Percentiles rank a stretch among this genome's conserved stretches.
These are phyloP conservation scores for Pachyramphus minor DNA, from an alignment of 2,113 vertebrate genomes.

Conservation along the genomic window DNA sequence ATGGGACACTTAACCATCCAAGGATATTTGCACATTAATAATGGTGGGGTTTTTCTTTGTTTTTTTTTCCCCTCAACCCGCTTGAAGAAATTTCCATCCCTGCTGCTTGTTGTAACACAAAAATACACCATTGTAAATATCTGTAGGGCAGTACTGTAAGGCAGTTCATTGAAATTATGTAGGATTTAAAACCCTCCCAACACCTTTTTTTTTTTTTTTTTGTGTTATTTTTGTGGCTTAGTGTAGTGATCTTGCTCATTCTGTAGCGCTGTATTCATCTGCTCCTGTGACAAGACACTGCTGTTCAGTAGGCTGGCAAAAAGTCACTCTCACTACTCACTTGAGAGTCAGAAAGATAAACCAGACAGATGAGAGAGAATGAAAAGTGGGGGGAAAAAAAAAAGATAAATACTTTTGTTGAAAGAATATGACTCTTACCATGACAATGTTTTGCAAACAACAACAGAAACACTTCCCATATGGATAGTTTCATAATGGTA, in stretches of 20 bases:
- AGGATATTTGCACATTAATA: background rate
- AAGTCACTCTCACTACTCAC: background rate
- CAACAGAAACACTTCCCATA: background rate
- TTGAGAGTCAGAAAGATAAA: background rate
- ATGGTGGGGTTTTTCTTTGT: background rate
- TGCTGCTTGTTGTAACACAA: background rate
- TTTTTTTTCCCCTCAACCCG: background rate
- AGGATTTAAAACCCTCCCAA: background rate
- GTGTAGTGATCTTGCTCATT: background rate
- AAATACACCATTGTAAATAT: background rate
- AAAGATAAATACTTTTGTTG: background rate
- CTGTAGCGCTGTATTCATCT: background rate
- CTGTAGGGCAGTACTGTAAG: background rate
- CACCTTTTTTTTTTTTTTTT: background rate
- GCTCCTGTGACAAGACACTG: background rate
- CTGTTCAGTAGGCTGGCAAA: background rate
- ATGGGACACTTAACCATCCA: background rate
- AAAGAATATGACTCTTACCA: background rate
- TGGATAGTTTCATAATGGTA: background rate
- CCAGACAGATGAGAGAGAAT: background rate
- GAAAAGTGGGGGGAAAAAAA: background rate
- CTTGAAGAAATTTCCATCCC: background rate
- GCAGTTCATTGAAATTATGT: background rate
- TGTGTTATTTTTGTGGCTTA: background rate
- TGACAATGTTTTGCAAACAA: background rate